phyloP scores from a whole-genome alignment of 2,888 invertebrate genomes.

The Acronicta aceris region DNA sequence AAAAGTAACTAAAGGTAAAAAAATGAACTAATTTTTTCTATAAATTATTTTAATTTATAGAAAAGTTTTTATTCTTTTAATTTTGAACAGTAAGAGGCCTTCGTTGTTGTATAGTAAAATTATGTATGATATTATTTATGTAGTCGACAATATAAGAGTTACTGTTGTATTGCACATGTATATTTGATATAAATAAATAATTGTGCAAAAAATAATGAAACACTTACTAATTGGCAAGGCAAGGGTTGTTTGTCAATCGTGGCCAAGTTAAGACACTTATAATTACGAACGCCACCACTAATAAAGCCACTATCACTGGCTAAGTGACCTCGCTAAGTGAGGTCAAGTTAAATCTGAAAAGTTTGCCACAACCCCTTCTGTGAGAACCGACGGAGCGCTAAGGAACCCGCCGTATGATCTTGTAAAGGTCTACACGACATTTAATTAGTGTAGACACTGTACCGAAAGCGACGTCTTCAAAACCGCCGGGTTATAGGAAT shows the following conservation, averaged over 20 bases:
- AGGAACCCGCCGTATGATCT: conserved; percentile 47
- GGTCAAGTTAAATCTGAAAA: conserved; percentile 67
- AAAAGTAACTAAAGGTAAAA: no score
- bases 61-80: no score
- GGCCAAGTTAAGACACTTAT: conserved; percentile 5
- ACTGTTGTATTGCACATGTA: no score
- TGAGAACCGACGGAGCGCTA: conserved; percentile 43
- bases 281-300: conserved; percentile 20
- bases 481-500: conserved; percentile 58
- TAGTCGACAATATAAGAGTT: no score
- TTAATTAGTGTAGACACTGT: conserved; percentile 69
- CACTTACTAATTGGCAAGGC: no score
- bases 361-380: conserved; percentile 62
- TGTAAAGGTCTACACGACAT: conserved; percentile 52
- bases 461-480: conserved; percentile 60
- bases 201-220: no score
- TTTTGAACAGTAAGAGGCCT: no score
- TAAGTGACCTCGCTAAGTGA: conserved; percentile 35
- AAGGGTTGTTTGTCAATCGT: background rate
- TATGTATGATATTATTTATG: no score
- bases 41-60: no score
- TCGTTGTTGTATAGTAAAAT: no score
- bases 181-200: no score
- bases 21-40: no score
- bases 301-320: conserved; percentile 25